Evolutionary conservation across 1,140 invertebrate species (phyloP).

Genomic region (Pogonomyrmex barbatus): DNA sequence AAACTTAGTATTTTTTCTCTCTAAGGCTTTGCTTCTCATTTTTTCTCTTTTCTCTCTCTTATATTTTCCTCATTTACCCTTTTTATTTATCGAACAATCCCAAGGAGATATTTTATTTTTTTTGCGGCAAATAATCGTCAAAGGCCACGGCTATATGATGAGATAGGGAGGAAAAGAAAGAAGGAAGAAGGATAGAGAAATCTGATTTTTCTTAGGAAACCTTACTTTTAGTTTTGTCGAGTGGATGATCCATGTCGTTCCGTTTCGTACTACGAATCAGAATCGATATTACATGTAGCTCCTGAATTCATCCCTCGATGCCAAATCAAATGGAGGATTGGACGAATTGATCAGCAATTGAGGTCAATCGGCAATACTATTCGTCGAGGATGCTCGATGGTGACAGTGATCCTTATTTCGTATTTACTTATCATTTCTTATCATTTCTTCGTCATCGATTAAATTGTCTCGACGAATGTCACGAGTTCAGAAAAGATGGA

Average conservation of each 20-base stretch:
- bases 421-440: background rate
- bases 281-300: slow-evolving; percentile 17
- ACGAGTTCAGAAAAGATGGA: background rate
- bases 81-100: slow-evolving; percentile 26
- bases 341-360: slow-evolving; percentile 31
- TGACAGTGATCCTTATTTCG: slow-evolving; percentile 18
- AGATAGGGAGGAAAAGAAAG: background rate
- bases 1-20: slow-evolving; percentile 67
- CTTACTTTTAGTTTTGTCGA: background rate
- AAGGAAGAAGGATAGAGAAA: slow-evolving; percentile 23
- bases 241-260: slow-evolving; percentile 51
- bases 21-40: background rate
- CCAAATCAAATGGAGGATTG: slow-evolving; percentile 17
- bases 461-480: slow-evolving; percentile 20
- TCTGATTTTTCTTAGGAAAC: slow-evolving; percentile 65
- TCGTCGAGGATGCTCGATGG: background rate
- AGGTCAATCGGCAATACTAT: slow-evolving; percentile 23
- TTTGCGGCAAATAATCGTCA: slow-evolving; percentile 53
- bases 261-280: slow-evolving; percentile 45
- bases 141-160: slow-evolving; percentile 56
- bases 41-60: background rate
- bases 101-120: slow-evolving; percentile 40
- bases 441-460: slow-evolving; percentile 34
- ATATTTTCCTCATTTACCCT: background rate
- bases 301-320: background rate